Percentiles rank a stretch among this genome's conserved stretches.
phyloP scores from a whole-genome alignment of 2,888 invertebrate genomes.

The Orthosia cruda region DNA sequence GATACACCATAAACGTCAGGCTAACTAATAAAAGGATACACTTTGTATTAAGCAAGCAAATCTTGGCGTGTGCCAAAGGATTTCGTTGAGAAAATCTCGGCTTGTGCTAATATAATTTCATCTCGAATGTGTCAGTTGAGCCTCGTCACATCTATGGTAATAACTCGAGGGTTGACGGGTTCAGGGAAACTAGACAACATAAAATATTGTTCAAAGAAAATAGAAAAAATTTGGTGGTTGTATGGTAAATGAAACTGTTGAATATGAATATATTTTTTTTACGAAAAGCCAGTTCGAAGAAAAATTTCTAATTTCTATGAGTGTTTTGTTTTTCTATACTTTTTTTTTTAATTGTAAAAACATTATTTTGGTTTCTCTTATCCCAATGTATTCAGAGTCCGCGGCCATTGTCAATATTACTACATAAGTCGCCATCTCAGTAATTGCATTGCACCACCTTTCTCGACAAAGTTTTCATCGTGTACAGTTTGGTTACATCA shows the following conservation, averaged over 20 bases:
- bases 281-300: background rate
- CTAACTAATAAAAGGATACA: slow-evolving; percentile 64
- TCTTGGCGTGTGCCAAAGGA: slow-evolving; percentile 60
- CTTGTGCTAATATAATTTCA: slow-evolving; percentile 81
- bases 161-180: slow-evolving; percentile 71
- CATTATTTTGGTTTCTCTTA: background rate
- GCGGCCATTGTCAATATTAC: too few species aligned
- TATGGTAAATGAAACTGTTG: background rate
- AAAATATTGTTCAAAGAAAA: slow-evolving; percentile 35
- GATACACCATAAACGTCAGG: slow-evolving; percentile 62
- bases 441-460: too few species aligned
- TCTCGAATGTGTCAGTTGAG: slow-evolving; percentile 76
- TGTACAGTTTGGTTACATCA: too few species aligned
- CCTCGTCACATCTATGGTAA: slow-evolving; percentile 75
- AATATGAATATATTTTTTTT: background rate
- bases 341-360: background rate
- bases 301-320: too few species aligned
- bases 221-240: slow-evolving; percentile 2
- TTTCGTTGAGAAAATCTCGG: slow-evolving; percentile 70
- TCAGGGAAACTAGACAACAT: slow-evolving; percentile 24
- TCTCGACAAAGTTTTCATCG: too few species aligned
- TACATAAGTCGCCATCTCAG: background rate
- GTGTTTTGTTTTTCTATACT: background rate
- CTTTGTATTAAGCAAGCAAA: slow-evolving; percentile 68
- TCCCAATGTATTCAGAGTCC: too few species aligned